phyloP scores from a whole-genome alignment of 2,797 vertebrate genomes.

The Odontamblyopus lacepedii region DNA sequence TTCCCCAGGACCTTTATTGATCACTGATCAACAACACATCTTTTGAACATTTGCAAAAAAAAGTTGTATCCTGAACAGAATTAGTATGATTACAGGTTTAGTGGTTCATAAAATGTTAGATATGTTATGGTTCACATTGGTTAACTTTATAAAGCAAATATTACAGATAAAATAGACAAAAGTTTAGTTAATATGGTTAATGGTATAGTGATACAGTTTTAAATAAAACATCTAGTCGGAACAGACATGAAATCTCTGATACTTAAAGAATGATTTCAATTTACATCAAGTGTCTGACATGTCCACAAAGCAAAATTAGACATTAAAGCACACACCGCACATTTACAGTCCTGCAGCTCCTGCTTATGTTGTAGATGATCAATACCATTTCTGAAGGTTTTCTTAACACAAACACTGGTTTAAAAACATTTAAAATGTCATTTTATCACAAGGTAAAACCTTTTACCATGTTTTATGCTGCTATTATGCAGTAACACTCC shows the following conservation, averaged over 20 bases:
- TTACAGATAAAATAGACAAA: neutral
- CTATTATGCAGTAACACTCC: constrained; percentile 1
- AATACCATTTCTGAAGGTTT: neutral
- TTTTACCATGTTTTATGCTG: constrained; percentile 3
- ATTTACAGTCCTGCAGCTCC: neutral
- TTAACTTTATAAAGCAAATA: constrained; percentile 3
- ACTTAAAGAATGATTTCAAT: neutral
- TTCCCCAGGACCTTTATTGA: constrained; percentile 12
- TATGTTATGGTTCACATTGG: neutral
- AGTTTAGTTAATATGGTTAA: neutral
- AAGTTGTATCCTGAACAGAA: constrained; percentile 8
- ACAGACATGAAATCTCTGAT: neutral
- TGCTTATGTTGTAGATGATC: neutral
- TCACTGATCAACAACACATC: neutral
- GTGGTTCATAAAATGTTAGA: constrained; percentile 2
- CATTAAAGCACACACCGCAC: neutral
- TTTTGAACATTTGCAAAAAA: constrained; percentile 9
- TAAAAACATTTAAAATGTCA: neutral
- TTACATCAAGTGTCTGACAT: neutral
- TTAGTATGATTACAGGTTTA: constrained; percentile 7
- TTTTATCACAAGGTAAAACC: neutral
- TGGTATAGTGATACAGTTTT: neutral
- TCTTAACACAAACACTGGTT: constrained; percentile 7
- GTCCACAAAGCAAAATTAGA: neutral
- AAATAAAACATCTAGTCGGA: constrained; percentile 3